Evolutionary conservation across 2,797 vertebrate species (phyloP), one percentile per base, ranked within the genome.

Genomic region (Acomys russatus): DNA sequence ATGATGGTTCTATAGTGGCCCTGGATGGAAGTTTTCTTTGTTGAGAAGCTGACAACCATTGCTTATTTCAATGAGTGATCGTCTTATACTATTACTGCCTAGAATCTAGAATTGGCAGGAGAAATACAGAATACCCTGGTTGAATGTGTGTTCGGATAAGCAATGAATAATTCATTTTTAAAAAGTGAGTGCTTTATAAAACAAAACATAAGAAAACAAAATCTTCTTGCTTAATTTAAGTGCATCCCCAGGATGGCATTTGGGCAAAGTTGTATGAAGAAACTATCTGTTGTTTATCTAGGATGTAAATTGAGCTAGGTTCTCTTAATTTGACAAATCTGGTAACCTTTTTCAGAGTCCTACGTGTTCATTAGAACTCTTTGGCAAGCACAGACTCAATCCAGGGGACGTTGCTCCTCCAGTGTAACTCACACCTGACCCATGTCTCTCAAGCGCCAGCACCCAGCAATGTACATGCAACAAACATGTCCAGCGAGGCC

Each of bases 291-390:
- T 73, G 28, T 90, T 84, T 77, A 78, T 68, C 7, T 86, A n/a
- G 96, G 77, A 96, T n/a, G 88, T 30, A 91, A 20, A 91, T 86
- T 77, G 64, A 20, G 9, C 25, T 73, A 25, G n/a, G 4, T 20
- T n/a, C 64, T 59, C 23, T 92, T 63, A 88, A 79, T 77, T 92
- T 51, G 22, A 25, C 12, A 61, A 64, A 84, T 18, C 70, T 74
- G 66, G n/a, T 25, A 82, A 17, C n/a, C 10, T 51, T 92, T 44
- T 56, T 18, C 7, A 2, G 15, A 51, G 20, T 9, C 9, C 23
- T 64, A 6, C 10, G 56, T 83, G 83, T 91, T 20, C 73, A 63
- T 74, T 9, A 12, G 7, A 38, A 10, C 63, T 28, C 18, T 61
- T 85, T 4, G 30, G 38, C 4, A 74, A 35, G 38, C 35, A 4